These are phyloP conservation scores for Pelmatolapia mariae DNA, from an alignment of 2,113 vertebrate genomes.

Conservation along the genomic window DNA sequence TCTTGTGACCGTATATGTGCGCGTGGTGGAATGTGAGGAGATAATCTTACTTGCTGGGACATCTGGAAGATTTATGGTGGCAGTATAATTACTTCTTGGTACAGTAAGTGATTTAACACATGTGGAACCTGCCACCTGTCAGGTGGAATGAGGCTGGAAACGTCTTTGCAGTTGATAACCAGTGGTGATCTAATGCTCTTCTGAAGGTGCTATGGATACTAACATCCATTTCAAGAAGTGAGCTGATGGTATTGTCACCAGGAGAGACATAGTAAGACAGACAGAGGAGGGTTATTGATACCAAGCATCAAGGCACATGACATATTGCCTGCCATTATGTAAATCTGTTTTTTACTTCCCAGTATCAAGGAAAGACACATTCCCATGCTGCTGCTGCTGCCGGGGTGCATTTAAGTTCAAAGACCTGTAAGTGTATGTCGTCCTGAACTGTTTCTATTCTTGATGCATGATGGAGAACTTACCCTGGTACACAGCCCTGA, in stretches of 20 bases:
- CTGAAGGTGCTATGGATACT: conserved; percentile 14
- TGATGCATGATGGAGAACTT: conserved; percentile 1
- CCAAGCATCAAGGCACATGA: conserved; percentile 6
- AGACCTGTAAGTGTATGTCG: background rate
- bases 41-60: conserved; percentile 20
- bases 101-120: conserved; percentile 25
- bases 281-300: conserved; percentile 25
- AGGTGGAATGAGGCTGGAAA: conserved; percentile 32
- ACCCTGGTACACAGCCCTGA: background rate
- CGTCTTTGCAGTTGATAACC: conserved; percentile 23
- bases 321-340: conserved; percentile 33
- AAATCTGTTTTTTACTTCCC: conserved; percentile 20
- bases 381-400: background rate
- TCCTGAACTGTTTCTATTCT: background rate
- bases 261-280: conserved; percentile 27
- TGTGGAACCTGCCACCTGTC: conserved; percentile 16
- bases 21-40: background rate
- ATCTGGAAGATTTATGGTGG: conserved; percentile 29
- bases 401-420: background rate
- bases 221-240: conserved; percentile 17
- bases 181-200: conserved; percentile 37
- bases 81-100: conserved; percentile 48
- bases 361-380: background rate
- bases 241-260: conserved; percentile 41
- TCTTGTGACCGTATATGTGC: background rate